Base-by-base conservation (phyloP, 2,113 vertebrate species). In the Chaetodon trifascialis region DNA sequence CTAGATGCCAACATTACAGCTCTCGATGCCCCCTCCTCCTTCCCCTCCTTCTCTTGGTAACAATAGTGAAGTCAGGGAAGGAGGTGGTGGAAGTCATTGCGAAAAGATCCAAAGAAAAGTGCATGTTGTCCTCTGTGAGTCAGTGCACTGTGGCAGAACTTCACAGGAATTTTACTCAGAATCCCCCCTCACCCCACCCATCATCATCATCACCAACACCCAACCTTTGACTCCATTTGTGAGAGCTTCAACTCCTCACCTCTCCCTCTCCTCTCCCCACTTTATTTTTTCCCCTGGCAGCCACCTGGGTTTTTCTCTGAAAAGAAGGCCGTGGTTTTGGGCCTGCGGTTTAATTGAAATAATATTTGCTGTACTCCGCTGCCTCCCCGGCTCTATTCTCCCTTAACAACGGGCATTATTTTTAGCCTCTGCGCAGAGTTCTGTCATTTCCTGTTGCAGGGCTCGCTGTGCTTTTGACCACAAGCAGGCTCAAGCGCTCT, bases 341-440 rank as follows among this genome's bases (percentile, higher is more conserved):
- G 74, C 82, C 70, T 92, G 91, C 8, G 88, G 90, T 94, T 94
- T 90, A 93, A 95, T 92, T 91, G 88, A 84, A 94, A 95, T 94
- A 94, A 95, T 95, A 94, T 95, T 96, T 95, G 88, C 90, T 90
- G 90, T 92, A 90, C 92, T 89, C 80, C 70, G 38, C 89, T 81
- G 91, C 86, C 90, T 93, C 93, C 91, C 89, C 67, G 71, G 75
- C 83, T 81, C 89, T 83, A 85, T 93, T 94, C 94, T 92, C 88
- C 92, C 91, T 88, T 84, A 94, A 95, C 94, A 94, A 94, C 91
- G 51, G 74, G 70, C 86, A 85, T 94, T 95, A 95, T 95, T 95
- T 95, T 95, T 95, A 95, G 94, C 90, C 84, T 58, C 68, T 58
- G 76, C n/a, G 73, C 84, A 55, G 79, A 89, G 89, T 94, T 94